These are phyloP conservation scores for Drosophila pseudotakahashii DNA, from an alignment of 2,888 invertebrate genomes.

Conservation along the genomic window DNA sequence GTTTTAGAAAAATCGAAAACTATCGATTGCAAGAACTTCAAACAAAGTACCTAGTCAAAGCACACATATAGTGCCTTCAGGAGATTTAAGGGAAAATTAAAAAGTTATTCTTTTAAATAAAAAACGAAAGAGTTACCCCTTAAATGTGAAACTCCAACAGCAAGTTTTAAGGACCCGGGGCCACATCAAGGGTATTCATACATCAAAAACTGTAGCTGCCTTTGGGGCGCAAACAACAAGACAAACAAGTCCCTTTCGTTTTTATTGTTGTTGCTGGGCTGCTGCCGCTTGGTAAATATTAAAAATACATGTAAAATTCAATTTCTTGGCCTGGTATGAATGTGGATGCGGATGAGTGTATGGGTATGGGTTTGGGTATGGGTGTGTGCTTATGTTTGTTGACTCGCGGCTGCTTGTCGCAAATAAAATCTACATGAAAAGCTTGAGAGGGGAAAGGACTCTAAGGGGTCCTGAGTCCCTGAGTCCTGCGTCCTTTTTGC, in stretches of 20 bases:
- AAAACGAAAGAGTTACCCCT: neutral
- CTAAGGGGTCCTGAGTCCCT: slow-evolving; percentile 17
- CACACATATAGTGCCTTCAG: neutral
- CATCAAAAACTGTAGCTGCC: slow-evolving; percentile 46
- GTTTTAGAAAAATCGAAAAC: neutral
- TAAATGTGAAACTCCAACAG: slow-evolving; percentile 5
- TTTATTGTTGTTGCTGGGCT: slow-evolving; percentile 38
- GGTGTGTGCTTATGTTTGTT: slow-evolving; percentile 62
- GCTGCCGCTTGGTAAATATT: slow-evolving; percentile 55
- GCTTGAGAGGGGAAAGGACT: slow-evolving; percentile 19
- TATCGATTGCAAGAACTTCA: neutral
- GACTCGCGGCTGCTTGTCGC: slow-evolving; percentile 71
- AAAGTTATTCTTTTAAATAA: neutral
- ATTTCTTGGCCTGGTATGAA: slow-evolving; percentile 59
- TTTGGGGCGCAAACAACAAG: slow-evolving; percentile 48
- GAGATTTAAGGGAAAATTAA: neutral
- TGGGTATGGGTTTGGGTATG: slow-evolving; percentile 1
- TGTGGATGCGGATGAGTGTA: neutral
- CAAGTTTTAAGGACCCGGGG: slow-evolving; percentile 19
- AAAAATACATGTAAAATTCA: slow-evolving; percentile 75
- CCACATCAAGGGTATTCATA: slow-evolving; percentile 36
- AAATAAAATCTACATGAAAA: slow-evolving; percentile 77
- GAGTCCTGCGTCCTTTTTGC: neutral
- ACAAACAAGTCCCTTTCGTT: slow-evolving; percentile 58
- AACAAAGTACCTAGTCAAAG: neutral